Base-by-base conservation (phyloP, 2,113 vertebrate species). In the Xyrauchen texanus region DNA sequence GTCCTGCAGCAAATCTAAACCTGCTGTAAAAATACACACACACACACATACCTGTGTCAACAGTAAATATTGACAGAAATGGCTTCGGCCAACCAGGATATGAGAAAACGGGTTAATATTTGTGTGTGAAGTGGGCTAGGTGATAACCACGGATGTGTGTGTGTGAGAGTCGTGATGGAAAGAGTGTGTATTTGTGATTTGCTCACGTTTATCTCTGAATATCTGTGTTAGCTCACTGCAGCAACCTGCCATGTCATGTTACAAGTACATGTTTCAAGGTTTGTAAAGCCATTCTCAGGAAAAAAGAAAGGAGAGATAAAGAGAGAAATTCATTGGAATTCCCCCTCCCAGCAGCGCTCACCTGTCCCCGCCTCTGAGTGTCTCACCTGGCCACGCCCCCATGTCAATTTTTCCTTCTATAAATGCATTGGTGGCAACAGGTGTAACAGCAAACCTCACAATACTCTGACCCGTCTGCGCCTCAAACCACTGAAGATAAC, bases 281-380 rank as follows among this genome's bases (percentile, higher is more conserved):
- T 87, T 82, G 21, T 34, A 34, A 34, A 83, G 83, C 63, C 78
- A 78, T 90, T 91, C 87, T 86, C 65, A 21, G 81, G 86, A 86
- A 89, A 88, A 75, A 74, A 60, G 55, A 67, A 62, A 68, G 58
- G 71, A 8, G 15, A 34, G 21, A 34, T 34, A 34, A 34, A 34
- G 55, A 7, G 68, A 66, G 13, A 15, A 15, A 21, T 61, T 61
- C 57, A 7, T 9, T 91, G 92, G 91, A 93, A 92, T 92, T 92
- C 84, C 91, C 92, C 91, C 85, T 68, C 13, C 61, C 49, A 71
- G 58, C 7, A 6, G 46, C 6, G 68, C 84, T 86, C 73, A 91
- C 87, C 87, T 88, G 85, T 79, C 72, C 78, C 66, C 65, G 13
- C 82, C 86, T 53, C 71, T 5, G 0, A 34, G 16, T 63, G 4